A percentile compares a stretch with the other conserved stretches of the same genome.
phyloP scores from a whole-genome alignment of 2,113 vertebrate species.

The Gymnarchus niloticus region DNA sequence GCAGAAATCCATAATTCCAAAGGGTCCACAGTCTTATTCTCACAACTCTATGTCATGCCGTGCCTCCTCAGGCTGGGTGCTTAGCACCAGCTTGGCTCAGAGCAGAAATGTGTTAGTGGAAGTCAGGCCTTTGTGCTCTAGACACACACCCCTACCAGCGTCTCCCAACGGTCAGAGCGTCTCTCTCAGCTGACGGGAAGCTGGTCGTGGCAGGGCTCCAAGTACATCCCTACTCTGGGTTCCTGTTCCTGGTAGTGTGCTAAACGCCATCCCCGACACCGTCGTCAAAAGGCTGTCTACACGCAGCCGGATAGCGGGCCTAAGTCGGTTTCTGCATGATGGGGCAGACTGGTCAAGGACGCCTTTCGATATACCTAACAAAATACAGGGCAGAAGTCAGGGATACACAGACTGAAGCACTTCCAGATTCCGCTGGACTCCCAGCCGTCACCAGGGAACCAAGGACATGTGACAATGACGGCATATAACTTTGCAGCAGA shows the following conservation, averaged over 20 bases:
- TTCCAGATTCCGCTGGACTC: not conserved
- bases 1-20: not conserved
- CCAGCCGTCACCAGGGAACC: not conserved
- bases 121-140: slow-evolving; percentile 3
- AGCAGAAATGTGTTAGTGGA: too few relatives aligned
- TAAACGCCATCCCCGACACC: slow-evolving; percentile 5
- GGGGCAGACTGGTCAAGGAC: not conserved
- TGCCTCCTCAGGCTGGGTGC: not conserved
- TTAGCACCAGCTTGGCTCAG: not conserved
- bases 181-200: slow-evolving; percentile 35
- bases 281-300: slow-evolving; percentile 33
- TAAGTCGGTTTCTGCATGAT: not conserved
- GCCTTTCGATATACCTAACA: not conserved
- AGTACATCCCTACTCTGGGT: slow-evolving; percentile 26
- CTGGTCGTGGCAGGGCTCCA: slow-evolving; percentile 27
- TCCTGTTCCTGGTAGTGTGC: slow-evolving; percentile 22
- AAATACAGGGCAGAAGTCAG: not conserved
- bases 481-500: not conserved
- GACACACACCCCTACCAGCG: not conserved
- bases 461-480: not conserved
- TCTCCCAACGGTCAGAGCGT: slow-evolving; percentile 21
- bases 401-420: not conserved
- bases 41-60: too few relatives aligned
- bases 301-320: not conserved
- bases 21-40: too few relatives aligned